Conservation (phyloP, 37 sponge, comb jelly and placozoan genomes). For the Mnemiopsis leidyi region DNA sequence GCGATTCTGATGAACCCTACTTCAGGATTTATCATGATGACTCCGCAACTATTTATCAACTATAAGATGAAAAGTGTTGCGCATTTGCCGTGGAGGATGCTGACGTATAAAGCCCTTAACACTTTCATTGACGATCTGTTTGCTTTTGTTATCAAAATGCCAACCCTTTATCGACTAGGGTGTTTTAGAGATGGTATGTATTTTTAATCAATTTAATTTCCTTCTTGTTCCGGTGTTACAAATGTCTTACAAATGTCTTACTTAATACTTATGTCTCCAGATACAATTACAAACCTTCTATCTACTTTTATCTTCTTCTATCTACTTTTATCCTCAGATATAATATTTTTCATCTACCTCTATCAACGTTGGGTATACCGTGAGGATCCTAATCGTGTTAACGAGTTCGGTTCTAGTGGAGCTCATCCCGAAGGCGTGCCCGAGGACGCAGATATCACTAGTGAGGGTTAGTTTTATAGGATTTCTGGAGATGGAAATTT, state of each 20-base stretch:
- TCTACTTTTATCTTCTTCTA: too few species aligned
- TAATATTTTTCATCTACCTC: slow-evolving; percentile 95
- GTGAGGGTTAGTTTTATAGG: too few species aligned
- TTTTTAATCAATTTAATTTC: too few species aligned
- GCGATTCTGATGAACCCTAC: too few species aligned
- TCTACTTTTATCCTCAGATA: slow-evolving; percentile 79
- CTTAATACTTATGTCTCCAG: too few species aligned
- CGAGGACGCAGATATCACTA: background rate
- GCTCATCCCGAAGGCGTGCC: slow-evolving; percentile 69
- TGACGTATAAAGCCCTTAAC: slow-evolving; percentile 99
- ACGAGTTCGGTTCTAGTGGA: slow-evolving; percentile 94
- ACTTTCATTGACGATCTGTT: slow-evolving; percentile 99
- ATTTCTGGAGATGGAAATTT: too few species aligned
- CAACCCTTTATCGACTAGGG: slow-evolving; percentile 94
- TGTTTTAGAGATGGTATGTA: slow-evolving; percentile 96
- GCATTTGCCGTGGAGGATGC: slow-evolving; percentile 98
- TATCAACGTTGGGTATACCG: slow-evolving; percentile 98
- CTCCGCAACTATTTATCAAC: slow-evolving; percentile 99
- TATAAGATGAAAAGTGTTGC: slow-evolving; percentile 99
- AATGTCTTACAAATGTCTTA: too few species aligned
- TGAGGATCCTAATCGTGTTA: slow-evolving; percentile 90
- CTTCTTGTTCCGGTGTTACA: too few species aligned
- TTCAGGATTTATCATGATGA: slow-evolving; percentile 91
- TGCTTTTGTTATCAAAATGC: slow-evolving; percentile 99
- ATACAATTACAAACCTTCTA: too few species aligned